A percentile compares a stretch with the other conserved stretches of the same genome.
phyloP scores from a whole-genome alignment of 2,888 invertebrate species.

The Neria commutata region DNA sequence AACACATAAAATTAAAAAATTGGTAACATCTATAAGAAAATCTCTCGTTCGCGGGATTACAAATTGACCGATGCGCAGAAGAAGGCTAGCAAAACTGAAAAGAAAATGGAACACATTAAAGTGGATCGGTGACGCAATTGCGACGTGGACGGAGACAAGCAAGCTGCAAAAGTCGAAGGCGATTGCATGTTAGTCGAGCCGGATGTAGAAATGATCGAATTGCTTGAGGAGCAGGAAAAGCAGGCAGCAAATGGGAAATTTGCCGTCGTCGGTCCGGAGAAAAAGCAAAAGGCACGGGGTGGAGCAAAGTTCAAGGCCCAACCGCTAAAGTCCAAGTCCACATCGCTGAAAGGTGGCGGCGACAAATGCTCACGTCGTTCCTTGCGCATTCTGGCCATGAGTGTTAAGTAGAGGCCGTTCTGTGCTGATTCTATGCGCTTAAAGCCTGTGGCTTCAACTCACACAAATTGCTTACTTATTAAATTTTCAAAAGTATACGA shows the following conservation, averaged over 20 bases:
- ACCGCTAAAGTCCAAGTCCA: too few species aligned
- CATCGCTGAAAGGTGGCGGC: too few species aligned
- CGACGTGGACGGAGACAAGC: not conserved
- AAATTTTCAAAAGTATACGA: too few species aligned
- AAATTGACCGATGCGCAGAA: constrained; percentile 1
- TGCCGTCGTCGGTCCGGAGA: not conserved
- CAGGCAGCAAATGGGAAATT: not conserved
- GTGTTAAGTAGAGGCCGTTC: not conserved
- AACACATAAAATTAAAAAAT: constrained; percentile 2
- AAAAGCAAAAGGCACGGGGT: not conserved
- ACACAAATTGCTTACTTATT: too few species aligned
- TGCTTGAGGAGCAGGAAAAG: constrained; percentile 8
- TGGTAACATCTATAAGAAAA: constrained; percentile 7
- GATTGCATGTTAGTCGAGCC: constrained; percentile 22
- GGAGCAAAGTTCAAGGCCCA: too few species aligned
- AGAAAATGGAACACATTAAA: not conserved
- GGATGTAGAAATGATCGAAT: constrained; percentile 18
- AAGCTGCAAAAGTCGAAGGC: not conserved
- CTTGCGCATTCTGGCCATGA: constrained; percentile 12
- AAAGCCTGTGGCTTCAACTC: too few species aligned
- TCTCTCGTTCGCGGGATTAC: not conserved
- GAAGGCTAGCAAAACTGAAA: not conserved
- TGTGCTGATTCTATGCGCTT: not conserved
- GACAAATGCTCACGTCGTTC: constrained; percentile 18
- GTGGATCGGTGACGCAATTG: not conserved